These are phyloP conservation scores for Urophycis tenuis DNA, from an alignment of 2,797 vertebrate genomes.

Conservation along the genomic window DNA sequence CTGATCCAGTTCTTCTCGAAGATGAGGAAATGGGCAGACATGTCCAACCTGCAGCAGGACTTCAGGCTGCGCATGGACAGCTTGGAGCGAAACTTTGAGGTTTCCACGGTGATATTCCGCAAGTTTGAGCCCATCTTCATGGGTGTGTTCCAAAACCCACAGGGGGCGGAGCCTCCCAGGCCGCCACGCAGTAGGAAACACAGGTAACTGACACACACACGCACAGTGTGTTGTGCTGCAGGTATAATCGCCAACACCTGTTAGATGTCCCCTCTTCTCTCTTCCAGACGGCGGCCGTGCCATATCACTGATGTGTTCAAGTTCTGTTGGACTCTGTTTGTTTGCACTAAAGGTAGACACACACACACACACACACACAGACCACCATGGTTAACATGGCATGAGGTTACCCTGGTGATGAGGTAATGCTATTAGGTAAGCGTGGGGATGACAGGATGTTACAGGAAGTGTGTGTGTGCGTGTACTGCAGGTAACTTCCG, in stretches of 20 bases:
- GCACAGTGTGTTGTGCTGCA: not conserved
- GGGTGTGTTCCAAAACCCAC: slow-evolving; percentile 89
- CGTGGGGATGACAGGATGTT: not conserved
- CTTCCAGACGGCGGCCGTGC: slow-evolving; percentile 79
- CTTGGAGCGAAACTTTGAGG: slow-evolving; percentile 95
- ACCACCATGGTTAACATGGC: not conserved
- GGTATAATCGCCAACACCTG: not conserved
- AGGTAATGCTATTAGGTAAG: not conserved
- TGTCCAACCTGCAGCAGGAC: slow-evolving; percentile 85
- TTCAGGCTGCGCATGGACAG: slow-evolving; percentile 84
- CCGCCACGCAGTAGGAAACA: slow-evolving; percentile 89
- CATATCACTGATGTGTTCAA: slow-evolving; percentile 88
- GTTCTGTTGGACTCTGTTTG: slow-evolving; percentile 98
- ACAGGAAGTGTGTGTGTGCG: slow-evolving; percentile 1
- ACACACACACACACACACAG: not conserved
- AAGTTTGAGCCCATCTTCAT: slow-evolving; percentile 97
- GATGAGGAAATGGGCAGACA: slow-evolving; percentile 99
- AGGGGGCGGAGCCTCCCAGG: slow-evolving; percentile 77
- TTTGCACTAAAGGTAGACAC: slow-evolving; percentile 90
- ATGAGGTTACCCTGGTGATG: not conserved
- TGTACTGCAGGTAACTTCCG: slow-evolving; percentile 81
- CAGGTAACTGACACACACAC: slow-evolving; percentile 61
- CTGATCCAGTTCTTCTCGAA: slow-evolving; percentile 98
- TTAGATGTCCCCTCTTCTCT: slow-evolving; percentile 5
- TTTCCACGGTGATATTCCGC: slow-evolving; percentile 94